These are phyloP conservation scores for Alloplasta piceator DNA, from an alignment of 2,888 invertebrate species.

Conservation along the genomic window DNA sequence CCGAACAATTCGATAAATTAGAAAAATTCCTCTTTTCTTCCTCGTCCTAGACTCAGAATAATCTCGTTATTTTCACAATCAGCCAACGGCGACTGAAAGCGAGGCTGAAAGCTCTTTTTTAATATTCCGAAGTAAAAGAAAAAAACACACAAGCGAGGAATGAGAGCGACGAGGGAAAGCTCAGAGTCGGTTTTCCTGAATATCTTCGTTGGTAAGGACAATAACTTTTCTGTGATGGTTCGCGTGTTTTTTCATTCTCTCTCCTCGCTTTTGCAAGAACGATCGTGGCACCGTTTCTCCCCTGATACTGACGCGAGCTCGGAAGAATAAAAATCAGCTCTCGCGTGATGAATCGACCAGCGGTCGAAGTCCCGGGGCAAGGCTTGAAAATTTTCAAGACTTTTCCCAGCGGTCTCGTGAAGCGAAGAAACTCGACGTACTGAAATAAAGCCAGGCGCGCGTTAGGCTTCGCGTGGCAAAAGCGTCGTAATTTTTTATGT, in stretches of 20 bases:
- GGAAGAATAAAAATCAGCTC: conserved; percentile 60
- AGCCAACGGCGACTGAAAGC: conserved; percentile 9
- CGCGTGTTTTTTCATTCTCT: too few species aligned
- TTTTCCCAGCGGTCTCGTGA: background rate
- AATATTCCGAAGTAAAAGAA: conserved; percentile 26
- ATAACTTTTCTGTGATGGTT: conserved; percentile 41
- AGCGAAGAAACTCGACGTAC: conserved; percentile 11
- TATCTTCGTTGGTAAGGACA: conserved; percentile 42
- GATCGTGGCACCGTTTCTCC: conserved; percentile 17
- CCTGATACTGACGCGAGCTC: conserved; percentile 35
- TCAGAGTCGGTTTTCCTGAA: conserved; percentile 14
- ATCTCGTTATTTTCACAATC: conserved; percentile 37
- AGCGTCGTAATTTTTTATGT: background rate
- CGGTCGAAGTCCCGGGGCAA: conserved; percentile 37
- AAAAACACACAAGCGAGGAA: background rate
- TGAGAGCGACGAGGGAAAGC: conserved; percentile 5
- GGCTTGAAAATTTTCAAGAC: conserved; percentile 48
- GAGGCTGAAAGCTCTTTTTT: background rate
- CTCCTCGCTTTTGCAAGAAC: conserved; percentile 10
- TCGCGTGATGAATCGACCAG: conserved; percentile 59
- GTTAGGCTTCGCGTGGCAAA: background rate
- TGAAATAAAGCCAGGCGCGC: conserved; percentile 28
- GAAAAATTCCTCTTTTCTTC: conserved; percentile 8
- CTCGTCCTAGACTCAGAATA: conserved; percentile 13
- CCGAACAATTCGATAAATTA: conserved; percentile 55